Evolutionary conservation across 2,113 vertebrate species (phyloP).

Genomic region (Daphoenositta chrysoptera): DNA sequence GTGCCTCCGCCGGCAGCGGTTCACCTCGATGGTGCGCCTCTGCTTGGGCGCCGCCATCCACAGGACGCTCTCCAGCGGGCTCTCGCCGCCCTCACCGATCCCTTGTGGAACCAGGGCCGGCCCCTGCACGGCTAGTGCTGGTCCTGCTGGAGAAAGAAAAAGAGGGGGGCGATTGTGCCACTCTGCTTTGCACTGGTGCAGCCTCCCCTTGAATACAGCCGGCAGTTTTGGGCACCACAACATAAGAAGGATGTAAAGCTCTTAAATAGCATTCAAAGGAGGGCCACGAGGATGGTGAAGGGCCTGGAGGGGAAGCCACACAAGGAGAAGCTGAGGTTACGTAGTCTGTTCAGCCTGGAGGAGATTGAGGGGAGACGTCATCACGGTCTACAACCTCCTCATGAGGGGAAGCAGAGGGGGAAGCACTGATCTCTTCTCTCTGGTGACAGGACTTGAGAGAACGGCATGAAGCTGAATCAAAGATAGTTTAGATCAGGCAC

Average conservation of each 20-base stretch:
- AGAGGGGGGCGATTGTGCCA: rapidly evolving
- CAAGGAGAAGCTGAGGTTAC: neutral
- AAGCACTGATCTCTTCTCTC: neutral
- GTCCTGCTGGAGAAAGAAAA: conserved; percentile 56
- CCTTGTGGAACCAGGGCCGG: conserved; percentile 56
- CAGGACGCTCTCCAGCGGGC: conserved; percentile 75
- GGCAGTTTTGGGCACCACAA: neutral
- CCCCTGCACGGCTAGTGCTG: conserved; percentile 77
- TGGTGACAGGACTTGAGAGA: neutral
- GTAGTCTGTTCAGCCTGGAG: neutral
- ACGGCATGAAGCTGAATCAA: neutral
- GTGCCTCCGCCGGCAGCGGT: conserved; percentile 85
- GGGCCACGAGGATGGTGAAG: rapidly evolving
- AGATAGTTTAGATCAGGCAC: neutral
- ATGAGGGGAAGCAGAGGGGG: neutral
- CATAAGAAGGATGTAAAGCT: neutral
- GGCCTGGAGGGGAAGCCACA: neutral
- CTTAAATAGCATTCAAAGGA: neutral
- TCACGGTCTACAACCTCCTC: neutral
- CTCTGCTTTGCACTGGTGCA: neutral
- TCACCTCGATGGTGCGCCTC: conserved; percentile 89
- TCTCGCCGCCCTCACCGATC: neutral
- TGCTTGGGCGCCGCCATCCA: conserved; percentile 97
- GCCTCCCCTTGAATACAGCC: neutral
- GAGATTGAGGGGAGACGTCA: neutral